A percentile compares a stretch with the other conserved stretches of the same genome.
These are phyloP conservation scores for Lissonota sp. DNA, from an alignment of 2,888 invertebrate genomes.

Conservation along the genomic window DNA sequence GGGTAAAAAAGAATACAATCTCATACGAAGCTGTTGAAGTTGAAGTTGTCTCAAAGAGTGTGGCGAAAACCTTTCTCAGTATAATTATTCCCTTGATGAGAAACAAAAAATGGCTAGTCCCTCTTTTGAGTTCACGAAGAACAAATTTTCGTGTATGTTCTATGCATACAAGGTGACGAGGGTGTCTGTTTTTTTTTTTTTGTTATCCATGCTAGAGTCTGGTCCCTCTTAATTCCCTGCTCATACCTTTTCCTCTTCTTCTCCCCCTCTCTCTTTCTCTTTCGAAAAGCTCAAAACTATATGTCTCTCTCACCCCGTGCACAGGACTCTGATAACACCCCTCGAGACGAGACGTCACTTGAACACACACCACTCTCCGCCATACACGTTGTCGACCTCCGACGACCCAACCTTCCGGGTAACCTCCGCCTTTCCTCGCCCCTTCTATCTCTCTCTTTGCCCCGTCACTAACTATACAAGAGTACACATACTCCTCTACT, in stretches of 20 bases:
- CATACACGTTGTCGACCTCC: slow-evolving; percentile 42
- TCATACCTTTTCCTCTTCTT: slow-evolving; percentile 9
- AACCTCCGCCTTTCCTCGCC: neutral
- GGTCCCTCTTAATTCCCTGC: slow-evolving; percentile 33
- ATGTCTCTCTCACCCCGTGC: slow-evolving; percentile 13
- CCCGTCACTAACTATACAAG: slow-evolving; percentile 39
- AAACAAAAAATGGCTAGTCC: neutral
- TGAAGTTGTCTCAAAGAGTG: no score
- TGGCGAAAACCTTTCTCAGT: no score
- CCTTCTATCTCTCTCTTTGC: neutral
- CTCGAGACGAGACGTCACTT: slow-evolving; percentile 68
- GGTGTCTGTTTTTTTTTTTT: slow-evolving; percentile 3
- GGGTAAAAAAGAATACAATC: no score
- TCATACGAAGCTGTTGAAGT: no score
- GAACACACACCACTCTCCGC: slow-evolving; percentile 35
- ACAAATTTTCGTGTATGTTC: neutral
- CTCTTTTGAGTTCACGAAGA: neutral
- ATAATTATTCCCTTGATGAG: no score
- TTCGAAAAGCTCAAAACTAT: slow-evolving; percentile 4
- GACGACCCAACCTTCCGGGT: slow-evolving; percentile 27
- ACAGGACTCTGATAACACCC: slow-evolving; percentile 62
- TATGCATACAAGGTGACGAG: neutral
- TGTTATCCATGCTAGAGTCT: slow-evolving; percentile 20
- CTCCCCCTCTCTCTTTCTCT: neutral
- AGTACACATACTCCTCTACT: slow-evolving; percentile 11